phyloP scores from a whole-genome alignment of 2,797 vertebrate genomes.

The Typhlichthys subterraneus region DNA sequence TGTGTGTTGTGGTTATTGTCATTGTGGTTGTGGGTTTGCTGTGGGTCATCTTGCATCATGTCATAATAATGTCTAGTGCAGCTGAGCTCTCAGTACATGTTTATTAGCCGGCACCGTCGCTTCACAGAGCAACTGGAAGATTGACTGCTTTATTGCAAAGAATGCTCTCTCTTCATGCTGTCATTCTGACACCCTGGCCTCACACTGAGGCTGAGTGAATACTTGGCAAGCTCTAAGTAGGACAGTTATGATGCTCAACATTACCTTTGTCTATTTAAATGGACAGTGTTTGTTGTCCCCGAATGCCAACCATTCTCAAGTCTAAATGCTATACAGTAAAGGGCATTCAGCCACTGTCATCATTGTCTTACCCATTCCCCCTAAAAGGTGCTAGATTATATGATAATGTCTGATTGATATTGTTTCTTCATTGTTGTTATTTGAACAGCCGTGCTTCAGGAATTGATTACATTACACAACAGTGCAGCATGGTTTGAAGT shows the following conservation, averaged over 20 bases:
- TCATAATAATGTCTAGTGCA: conserved; percentile 24
- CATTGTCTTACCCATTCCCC: too few relatives aligned
- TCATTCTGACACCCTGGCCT: conserved; percentile 54
- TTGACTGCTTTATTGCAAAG: conserved; percentile 47
- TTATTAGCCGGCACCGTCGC: conserved; percentile 16
- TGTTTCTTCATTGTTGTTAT: conserved; percentile 6
- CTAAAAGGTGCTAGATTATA: too few relatives aligned
- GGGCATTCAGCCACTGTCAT: conserved; percentile 23
- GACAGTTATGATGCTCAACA: conserved; percentile 58
- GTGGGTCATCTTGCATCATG: conserved; percentile 24
- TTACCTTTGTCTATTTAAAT: conserved; percentile 45
- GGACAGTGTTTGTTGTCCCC: conserved; percentile 27
- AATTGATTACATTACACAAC: conserved; percentile 51
- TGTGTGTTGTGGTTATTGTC: conserved; percentile 1
- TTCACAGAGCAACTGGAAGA: conserved; percentile 37
- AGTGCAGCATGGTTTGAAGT: conserved; percentile 20
- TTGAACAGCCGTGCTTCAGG: conserved; percentile 30
- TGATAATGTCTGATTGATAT: conserved; percentile 8
- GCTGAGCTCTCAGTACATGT: not conserved
- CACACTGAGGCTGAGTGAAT: conserved; percentile 51
- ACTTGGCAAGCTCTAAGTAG: conserved; percentile 48
- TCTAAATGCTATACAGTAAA: conserved; percentile 1
- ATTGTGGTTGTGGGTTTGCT: conserved; percentile 2
- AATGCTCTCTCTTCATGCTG: conserved; percentile 46
- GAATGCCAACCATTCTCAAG: not conserved